phyloP scores from a whole-genome alignment of 35 echinoderm and acorn worm genomes.

The Ophiothrix spiculata region DNA sequence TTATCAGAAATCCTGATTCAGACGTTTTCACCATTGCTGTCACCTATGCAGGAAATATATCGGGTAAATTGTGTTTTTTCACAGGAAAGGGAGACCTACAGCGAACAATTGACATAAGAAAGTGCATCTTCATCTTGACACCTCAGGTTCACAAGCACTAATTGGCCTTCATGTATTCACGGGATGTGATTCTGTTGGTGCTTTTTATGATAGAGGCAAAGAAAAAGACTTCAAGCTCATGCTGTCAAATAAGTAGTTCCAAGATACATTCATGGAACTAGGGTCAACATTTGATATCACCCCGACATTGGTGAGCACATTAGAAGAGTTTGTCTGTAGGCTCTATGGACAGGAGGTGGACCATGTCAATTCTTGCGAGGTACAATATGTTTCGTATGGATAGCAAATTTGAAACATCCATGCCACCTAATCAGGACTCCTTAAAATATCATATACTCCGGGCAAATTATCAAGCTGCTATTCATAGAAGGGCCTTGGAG shows the following conservation, averaged over 20 bases:
- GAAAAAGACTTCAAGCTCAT: conserved; percentile 10
- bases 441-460: conserved; percentile 18
- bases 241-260: neutral
- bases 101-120: neutral
- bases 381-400: conserved; percentile 34
- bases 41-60: neutral
- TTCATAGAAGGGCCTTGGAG: neutral
- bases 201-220: conserved; percentile 34
- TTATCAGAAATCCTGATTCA: conserved; percentile 42
- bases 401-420: conserved; percentile 6
- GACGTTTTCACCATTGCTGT: conserved; percentile 32
- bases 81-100: conserved; percentile 5
- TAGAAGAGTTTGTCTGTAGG: conserved; percentile 18
- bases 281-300: neutral
- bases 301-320: neutral
- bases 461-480: conserved; percentile 53
- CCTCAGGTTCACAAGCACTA: neutral
- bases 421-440: conserved; percentile 42
- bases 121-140: neutral
- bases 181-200: conserved; percentile 26
- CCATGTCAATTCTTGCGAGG: conserved; percentile 3
- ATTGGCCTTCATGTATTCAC: conserved; percentile 20
- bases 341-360: conserved; percentile 11
- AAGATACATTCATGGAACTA: neutral
- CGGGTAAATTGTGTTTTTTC: neutral